Base-by-base conservation (phyloP, 2,113 vertebrate species). In the Odontesthes bonariensis region DNA sequence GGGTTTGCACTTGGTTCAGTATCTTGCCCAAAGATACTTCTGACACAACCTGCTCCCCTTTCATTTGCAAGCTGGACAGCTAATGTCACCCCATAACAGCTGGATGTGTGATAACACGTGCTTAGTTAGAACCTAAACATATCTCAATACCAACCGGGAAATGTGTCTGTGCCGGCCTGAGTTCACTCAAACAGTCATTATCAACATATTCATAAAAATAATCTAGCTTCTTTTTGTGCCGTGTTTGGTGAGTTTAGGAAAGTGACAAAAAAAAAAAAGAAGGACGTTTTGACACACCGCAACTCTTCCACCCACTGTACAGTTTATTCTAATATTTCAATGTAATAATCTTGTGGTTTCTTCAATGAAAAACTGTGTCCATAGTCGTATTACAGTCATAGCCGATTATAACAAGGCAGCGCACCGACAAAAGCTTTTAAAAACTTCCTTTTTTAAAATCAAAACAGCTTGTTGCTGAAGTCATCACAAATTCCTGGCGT, bases 311-410 rank as follows among this genome's bases (percentile, higher is more conserved):
- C 60, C 19, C 67, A 60, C 51, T 47, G 54, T 63, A 71, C 58
- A 67, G 32, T 91, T 91, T 84, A 87, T 83, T 88, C 20, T 65
- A 46, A 2, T 61, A 22, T 71, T 83, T 64, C 19, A 77, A 75
- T 63, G 2, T 14, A 72, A 8, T 57, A 31, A 84, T 72, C 77
- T 78, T 85, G 78, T 66, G 1, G 8, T 81, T 63, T 77, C 42
- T 32, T 63, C 56, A 44, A 5, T 64, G 65, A 64, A 64, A 73
- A 79, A 59, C 4, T 54, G 23, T 53, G 53, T 54, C 59, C 62
- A 71, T 23, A 33, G 75, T 70, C 31, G 8, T 17, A 73, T 59
- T 51, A 81, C 57, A 66, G 51, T 70, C 61, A 44, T 35, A n/a
- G 69, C 60, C 53, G 23, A 67, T 74, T 31, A 40, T 8, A 58